Conservation (phyloP, 2,888 invertebrate species). For the Mythimna loreyi region DNA sequence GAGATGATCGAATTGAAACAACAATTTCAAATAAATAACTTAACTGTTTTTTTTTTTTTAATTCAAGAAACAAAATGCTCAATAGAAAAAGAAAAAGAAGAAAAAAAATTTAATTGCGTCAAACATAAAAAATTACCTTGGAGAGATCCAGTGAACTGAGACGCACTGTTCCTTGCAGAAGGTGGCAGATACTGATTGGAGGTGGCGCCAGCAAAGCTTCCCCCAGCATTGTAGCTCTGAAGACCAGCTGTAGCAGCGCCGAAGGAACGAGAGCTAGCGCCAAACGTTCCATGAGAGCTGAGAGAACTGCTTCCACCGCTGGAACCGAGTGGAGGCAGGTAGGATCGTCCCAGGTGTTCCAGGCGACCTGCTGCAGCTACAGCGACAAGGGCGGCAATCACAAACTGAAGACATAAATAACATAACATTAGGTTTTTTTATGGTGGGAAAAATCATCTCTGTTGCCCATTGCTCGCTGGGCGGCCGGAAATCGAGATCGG, state of each 20-base stretch:
- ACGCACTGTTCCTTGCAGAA: constrained; percentile 66
- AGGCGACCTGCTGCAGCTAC: constrained; percentile 82
- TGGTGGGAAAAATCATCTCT: too few species aligned
- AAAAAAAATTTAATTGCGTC: too few species aligned
- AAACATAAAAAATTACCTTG: constrained; percentile 53
- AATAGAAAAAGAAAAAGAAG: too few species aligned
- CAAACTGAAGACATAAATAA: constrained; percentile 71
- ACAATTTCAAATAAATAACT: too few species aligned
- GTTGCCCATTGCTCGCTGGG: too few species aligned
- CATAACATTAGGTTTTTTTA: not conserved
- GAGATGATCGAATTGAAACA: too few species aligned
- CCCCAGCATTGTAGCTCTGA: constrained; percentile 6
- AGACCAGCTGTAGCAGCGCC: constrained; percentile 41
- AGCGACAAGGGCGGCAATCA: constrained; percentile 80
- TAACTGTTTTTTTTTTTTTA: too few species aligned
- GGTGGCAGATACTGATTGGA: constrained; percentile 84
- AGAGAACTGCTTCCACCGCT: constrained; percentile 51
- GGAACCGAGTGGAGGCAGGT: constrained; percentile 79
- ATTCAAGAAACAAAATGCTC: too few species aligned
- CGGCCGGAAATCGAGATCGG: too few species aligned
- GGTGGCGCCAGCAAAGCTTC: constrained; percentile 68
- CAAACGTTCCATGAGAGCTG: constrained; percentile 51
- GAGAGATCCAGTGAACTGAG: constrained; percentile 60
- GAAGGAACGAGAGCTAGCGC: constrained; percentile 49
- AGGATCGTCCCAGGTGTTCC: constrained; percentile 83